Percentiles rank a stretch among this genome's conserved stretches.
Evolutionary conservation across 2,797 vertebrate genomes (phyloP).

Genomic region (Pseudochirops corinnae): DNA sequence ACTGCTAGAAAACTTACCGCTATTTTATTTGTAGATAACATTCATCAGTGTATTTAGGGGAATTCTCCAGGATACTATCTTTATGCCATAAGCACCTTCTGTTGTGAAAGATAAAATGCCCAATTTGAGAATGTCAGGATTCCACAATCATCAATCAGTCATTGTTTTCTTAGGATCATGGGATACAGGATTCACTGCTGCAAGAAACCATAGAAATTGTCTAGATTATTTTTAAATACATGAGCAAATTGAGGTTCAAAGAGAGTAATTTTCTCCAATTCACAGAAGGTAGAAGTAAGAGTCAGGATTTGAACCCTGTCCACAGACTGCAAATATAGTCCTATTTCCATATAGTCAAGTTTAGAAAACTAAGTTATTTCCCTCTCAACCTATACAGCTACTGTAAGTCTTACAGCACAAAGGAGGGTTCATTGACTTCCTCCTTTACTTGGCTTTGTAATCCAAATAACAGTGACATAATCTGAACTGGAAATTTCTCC

Average conservation of each 20-base stretch:
- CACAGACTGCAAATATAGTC: background rate
- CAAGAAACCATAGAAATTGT: background rate
- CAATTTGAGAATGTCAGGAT: background rate
- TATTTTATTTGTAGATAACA: background rate
- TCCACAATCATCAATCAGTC: background rate
- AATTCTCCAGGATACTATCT: background rate
- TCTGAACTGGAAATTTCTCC: background rate
- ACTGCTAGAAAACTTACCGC: background rate
- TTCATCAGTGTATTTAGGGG: background rate
- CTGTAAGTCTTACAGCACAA: background rate
- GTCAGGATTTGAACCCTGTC: background rate
- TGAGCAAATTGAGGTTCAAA: background rate
- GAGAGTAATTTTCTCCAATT: background rate
- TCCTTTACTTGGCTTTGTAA: background rate
- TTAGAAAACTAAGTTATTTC: background rate
- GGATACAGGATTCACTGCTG: background rate
- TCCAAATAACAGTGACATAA: background rate
- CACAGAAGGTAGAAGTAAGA: background rate
- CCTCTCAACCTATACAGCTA: background rate
- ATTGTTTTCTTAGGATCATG: background rate
- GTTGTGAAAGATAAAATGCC: background rate
- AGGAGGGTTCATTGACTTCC: background rate
- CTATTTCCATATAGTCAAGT: background rate
- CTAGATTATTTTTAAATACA: background rate
- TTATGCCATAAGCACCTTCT: background rate